Conservation (phyloP, 2,113 vertebrate genomes). For the Odobenus rosmarus region DNA sequence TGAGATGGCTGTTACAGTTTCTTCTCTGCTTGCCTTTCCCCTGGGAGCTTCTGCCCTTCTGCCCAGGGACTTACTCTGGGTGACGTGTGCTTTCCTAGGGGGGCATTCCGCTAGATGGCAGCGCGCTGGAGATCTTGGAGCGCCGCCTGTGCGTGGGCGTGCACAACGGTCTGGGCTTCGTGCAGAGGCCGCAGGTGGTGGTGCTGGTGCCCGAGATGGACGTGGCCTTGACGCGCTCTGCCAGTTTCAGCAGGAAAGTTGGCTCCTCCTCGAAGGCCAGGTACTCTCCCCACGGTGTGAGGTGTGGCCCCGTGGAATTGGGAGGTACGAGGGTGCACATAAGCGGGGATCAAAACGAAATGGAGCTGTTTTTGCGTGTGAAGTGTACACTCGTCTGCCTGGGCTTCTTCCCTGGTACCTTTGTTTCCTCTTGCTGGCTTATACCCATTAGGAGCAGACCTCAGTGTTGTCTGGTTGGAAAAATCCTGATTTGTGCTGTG, state of each 20-base stretch:
- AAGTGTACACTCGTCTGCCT: accelerated
- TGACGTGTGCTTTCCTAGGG: slow-evolving; percentile 78
- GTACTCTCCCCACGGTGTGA: slow-evolving; percentile 53
- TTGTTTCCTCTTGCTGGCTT: accelerated
- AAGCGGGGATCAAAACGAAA: accelerated
- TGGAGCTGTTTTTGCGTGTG: accelerated
- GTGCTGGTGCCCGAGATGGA: slow-evolving; percentile 87
- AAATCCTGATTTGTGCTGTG: background rate
- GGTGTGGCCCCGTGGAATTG: accelerated
- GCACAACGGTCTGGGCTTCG: slow-evolving; percentile 93
- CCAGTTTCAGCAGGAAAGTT: slow-evolving; percentile 79
- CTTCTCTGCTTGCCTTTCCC: no score
- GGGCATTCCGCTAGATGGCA: slow-evolving; percentile 55
- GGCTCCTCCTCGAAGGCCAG: slow-evolving; percentile 79
- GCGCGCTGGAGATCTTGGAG: slow-evolving; percentile 88
- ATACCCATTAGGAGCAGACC: accelerated
- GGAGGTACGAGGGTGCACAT: accelerated
- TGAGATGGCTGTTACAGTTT: no score
- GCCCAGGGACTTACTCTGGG: background rate
- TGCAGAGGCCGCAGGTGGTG: slow-evolving; percentile 92
- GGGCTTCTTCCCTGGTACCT: accelerated
- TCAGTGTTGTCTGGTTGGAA: background rate
- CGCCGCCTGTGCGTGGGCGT: slow-evolving; percentile 92
- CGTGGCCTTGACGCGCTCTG: slow-evolving; percentile 55
- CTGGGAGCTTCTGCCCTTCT: accelerated